Evolutionary conservation across 2,113 vertebrate species (phyloP), one percentile per base, ranked within the genome.

Genomic region (Neogobius melanostomus): DNA sequence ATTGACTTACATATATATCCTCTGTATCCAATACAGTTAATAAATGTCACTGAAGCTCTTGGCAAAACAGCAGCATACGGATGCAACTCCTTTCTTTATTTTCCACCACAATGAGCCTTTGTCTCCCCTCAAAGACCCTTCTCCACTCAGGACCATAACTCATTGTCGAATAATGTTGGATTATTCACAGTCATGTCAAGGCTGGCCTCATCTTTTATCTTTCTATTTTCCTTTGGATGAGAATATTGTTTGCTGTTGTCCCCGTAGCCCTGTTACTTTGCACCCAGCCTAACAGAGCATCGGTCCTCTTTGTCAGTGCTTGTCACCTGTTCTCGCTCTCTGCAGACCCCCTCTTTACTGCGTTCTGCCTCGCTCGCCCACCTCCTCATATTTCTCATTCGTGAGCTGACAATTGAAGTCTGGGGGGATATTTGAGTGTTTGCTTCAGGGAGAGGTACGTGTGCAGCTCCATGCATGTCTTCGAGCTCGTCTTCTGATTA

Each of bases 201-300:
- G 84, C 75, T 83, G 66, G 75, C 65, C 59, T 72, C 59, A 64
- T 80, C 76, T 80, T 89, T 88, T 85, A 84, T 78, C 82, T 82
- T 86, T 67, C 77, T 71, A 74, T 87, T 83, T 79, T 81, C 80
- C 76, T 73, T 56, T 75, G 65, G 45, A 59, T 71, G 65, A 75
- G 71, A 76, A 87, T 81, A 88, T 87, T 79, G 82, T 87, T 87
- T 76, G 76, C 66, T 47, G 56, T 66, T 7, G 77, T 93, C 92
- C 91, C 91, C 69, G 71, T 83, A 87, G 91, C 85, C 87, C 90
- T 85, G 88, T 90, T 91, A 89, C 77, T 74, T 82, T 83, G 86
- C 76, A 71, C 82, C 54, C 64, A 77, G 85, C 82, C 86, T 86
- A 88, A 91, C 87, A 56, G 88, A 89, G 86, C 82, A 76, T 88